A percentile compares a stretch with the other conserved stretches of the same genome.
Conservation (phyloP, 1,140 invertebrate genomes). For the Dryas iulia region DNA sequence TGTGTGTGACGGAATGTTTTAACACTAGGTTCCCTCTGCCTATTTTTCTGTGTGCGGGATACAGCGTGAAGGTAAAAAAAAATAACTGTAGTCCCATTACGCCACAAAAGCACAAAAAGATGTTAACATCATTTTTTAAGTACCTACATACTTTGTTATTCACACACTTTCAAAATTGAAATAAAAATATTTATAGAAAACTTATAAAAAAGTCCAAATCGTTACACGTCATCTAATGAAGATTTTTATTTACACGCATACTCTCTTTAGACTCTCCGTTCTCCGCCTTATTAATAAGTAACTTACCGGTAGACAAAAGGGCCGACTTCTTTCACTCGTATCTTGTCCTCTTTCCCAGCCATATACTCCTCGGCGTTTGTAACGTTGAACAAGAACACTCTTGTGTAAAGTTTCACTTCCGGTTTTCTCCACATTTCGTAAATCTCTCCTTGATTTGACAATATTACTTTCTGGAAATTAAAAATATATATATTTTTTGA, state of each 20-base stretch:
- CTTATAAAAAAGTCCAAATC: too few species aligned
- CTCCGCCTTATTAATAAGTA: neutral
- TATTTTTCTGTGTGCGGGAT: neutral
- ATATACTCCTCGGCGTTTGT: conserved; percentile 92
- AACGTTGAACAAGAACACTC: conserved; percentile 93
- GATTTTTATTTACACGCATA: too few species aligned
- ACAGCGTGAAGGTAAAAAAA: neutral
- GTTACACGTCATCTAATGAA: too few species aligned
- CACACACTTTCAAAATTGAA: too few species aligned
- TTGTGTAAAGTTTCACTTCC: conserved; percentile 90
- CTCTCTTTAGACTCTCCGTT: too few species aligned
- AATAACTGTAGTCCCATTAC: too few species aligned
- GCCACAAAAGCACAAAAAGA: too few species aligned
- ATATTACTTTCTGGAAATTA: conserved; percentile 84
- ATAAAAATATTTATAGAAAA: too few species aligned
- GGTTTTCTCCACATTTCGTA: conserved; percentile 93
- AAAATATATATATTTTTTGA: neutral
- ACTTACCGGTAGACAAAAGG: conserved; percentile 94
- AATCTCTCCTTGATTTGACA: conserved; percentile 87
- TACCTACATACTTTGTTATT: too few species aligned
- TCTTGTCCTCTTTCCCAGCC: conserved; percentile 84
- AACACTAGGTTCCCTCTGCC: too few species aligned
- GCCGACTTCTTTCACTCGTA: conserved; percentile 90
- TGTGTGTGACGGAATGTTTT: too few species aligned
- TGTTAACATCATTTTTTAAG: too few species aligned